These are phyloP conservation scores for Sebastes goodei DNA, from an alignment of 2,797 vertebrate genomes.

Conservation along the genomic window DNA sequence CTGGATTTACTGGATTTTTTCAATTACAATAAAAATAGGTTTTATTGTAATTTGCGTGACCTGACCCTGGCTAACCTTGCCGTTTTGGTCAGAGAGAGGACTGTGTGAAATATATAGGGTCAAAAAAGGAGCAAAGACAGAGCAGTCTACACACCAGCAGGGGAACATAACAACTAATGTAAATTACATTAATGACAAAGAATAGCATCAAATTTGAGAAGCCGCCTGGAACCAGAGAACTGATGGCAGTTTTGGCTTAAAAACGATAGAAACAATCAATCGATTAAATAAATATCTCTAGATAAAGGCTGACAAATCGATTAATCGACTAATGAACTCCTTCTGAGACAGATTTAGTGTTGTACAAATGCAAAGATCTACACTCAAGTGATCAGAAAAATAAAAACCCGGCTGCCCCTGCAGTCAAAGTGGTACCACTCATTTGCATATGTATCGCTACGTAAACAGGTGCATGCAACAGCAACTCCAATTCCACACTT, in stretches of 20 bases:
- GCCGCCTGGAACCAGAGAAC: neutral
- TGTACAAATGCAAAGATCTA: neutral
- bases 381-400: slow-evolving; percentile 8
- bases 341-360: neutral
- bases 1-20: neutral
- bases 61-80: too few species aligned
- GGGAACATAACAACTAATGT: neutral
- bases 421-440: neutral
- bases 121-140: neutral
- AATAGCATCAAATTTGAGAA: neutral
- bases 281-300: neutral
- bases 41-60: neutral
- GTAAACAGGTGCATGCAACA: slow-evolving; percentile 39
- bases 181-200: neutral
- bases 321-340: neutral
- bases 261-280: accelerated
- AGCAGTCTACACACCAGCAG: neutral
- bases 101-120: neutral
- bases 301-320: neutral
- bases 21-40: too few species aligned
- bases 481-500: slow-evolving; percentile 1
- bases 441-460: slow-evolving; percentile 49
- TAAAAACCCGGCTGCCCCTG: neutral
- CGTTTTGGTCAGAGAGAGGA: neutral
- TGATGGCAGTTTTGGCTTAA: neutral